Evolutionary conservation across 2,113 vertebrate species (phyloP), one percentile per base, ranked within the genome.

Genomic region (Probosciger aterrimus): DNA sequence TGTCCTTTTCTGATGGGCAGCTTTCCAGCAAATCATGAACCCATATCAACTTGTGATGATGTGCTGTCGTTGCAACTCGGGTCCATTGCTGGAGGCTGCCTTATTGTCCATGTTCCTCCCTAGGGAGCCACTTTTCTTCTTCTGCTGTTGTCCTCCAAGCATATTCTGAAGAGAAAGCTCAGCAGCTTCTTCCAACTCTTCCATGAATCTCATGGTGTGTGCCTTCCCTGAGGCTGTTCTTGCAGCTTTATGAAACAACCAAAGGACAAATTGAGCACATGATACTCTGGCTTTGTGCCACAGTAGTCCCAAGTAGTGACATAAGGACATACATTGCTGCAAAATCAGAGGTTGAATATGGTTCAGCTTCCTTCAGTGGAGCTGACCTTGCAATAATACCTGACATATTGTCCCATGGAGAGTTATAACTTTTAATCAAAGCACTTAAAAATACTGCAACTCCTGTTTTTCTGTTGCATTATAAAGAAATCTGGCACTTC

Each of bases 371-470:
- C 55, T 84, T 91, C 81, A 75, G 39, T 11, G 11, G 47, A 84
- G 64, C 81, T 91, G 86, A 94, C 65, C 70, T 95, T 91, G 65
- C 82, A 94, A 10, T 60, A 75, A 75, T 44, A 88, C 39, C 77
- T 78, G 37, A 86, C 1, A 0, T 67, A 78, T 74, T 88, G 73
- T 81, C 64, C 76, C 39, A 47, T 4, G 9, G 69, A 86, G 82
- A 75, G 60, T 63, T 67, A 62, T 12, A 88, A 33, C 55, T 84
- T 87, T 39, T 62, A 80, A 77, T 70, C 77, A 90, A 84, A 81
- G 44, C 52, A 30, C 24, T 86, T 86, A 47, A 64, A 90, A 92
- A 88, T 90, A 69, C 57, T 33, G 30, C 39, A 71, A 37, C 31
- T 6, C 37, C 57, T 81, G 6, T 52, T 96, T 82, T 90, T 75